Conservation (phyloP, 1,140 invertebrate genomes). For the Cyphomyrmex costatus region DNA sequence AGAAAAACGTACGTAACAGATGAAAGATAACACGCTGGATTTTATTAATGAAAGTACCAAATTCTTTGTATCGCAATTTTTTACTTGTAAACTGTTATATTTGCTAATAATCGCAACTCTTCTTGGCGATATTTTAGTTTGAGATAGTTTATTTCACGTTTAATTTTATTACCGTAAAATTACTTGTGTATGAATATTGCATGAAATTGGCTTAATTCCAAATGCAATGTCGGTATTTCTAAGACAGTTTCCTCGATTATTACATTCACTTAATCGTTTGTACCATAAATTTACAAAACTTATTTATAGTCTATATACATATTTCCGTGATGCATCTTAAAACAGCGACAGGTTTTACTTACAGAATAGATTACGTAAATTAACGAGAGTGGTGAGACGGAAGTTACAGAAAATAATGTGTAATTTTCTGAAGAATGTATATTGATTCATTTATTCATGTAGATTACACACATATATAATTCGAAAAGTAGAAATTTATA, state of each 20-base stretch:
- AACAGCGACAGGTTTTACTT: constrained; percentile 13
- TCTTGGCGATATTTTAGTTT: neutral
- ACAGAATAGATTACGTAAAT: neutral
- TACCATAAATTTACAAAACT: constrained; percentile 6
- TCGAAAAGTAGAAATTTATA: neutral
- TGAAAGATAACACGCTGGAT: neutral
- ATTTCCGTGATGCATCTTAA: constrained; percentile 3
- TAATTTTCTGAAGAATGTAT: constrained; percentile 23
- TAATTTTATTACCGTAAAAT: constrained; percentile 2
- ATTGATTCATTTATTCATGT: neutral
- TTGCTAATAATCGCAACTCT: neutral
- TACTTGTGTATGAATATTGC: constrained; percentile 11
- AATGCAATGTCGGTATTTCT: constrained; percentile 31
- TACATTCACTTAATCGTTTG: neutral
- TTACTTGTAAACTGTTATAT: neutral
- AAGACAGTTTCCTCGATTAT: constrained; percentile 12
- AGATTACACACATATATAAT: constrained; percentile 53
- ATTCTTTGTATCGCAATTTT: neutral
- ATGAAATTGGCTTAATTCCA: constrained; percentile 12
- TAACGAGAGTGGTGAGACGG: neutral
- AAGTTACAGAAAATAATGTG: constrained; percentile 53
- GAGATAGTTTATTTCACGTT: neutral
- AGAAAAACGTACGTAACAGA: neutral
- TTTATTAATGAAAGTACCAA: neutral
- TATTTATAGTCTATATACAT: neutral